These are phyloP conservation scores for Hymenopus coronatus DNA, from an alignment of 2,888 invertebrate genomes.

Conservation along the genomic window DNA sequence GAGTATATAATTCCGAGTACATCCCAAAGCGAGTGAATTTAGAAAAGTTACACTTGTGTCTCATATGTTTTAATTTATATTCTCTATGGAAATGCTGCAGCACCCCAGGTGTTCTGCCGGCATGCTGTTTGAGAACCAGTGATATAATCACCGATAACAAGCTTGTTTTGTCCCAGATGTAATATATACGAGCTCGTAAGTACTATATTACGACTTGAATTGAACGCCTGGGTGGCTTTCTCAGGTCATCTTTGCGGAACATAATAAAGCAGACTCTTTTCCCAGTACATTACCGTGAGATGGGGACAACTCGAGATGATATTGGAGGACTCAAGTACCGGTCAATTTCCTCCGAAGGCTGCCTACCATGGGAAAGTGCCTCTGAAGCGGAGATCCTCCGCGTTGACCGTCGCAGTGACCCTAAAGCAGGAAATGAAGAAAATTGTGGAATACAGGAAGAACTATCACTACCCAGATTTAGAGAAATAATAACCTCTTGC, in stretches of 20 bases:
- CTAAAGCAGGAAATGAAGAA: background rate
- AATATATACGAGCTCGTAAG: background rate
- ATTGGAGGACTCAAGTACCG: background rate
- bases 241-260: constrained; percentile 12
- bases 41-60: no score
- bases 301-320: background rate
- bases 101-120: background rate
- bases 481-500: background rate
- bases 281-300: background rate
- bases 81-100: background rate
- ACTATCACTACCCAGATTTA: background rate
- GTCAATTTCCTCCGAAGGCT: background rate
- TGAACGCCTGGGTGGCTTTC: constrained; percentile 7
- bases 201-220: background rate
- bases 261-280: background rate
- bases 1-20: no score
- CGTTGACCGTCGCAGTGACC: background rate
- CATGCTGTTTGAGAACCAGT: background rate
- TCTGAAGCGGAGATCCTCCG: constrained; percentile 11
- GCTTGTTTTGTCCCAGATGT: background rate
- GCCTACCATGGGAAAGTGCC: constrained; percentile 8
- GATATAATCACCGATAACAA: background rate
- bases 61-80: background rate
- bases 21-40: no score
- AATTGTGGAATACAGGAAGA: background rate